Conservation (phyloP, 2,797 vertebrate genomes). For the Typhlichthys subterraneus region DNA sequence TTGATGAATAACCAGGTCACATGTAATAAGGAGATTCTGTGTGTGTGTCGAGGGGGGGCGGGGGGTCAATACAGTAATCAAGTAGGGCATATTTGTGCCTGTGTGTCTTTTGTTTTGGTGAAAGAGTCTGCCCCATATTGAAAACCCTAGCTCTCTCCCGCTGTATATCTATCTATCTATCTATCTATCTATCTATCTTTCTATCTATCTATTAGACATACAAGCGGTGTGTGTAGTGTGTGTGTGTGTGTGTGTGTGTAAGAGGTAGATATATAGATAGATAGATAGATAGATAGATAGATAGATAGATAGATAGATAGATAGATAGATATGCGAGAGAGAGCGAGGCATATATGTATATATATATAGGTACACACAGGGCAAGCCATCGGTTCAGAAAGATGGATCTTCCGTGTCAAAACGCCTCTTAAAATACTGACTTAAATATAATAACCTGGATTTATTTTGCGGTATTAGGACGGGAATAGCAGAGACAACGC, state of each 20-base stretch:
- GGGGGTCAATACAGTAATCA: too few species aligned
- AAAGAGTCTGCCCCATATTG: too few species aligned
- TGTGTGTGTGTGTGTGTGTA: too few species aligned
- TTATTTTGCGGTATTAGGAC: not conserved
- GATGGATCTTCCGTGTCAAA: slow-evolving; percentile 16
- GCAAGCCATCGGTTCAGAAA: slow-evolving; percentile 15
- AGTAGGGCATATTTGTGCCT: not conserved
- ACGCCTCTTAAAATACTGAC: too few species aligned
- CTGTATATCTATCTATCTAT: not conserved
- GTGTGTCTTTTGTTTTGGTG: slow-evolving; percentile 19
- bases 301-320: slow-evolving; percentile 6
- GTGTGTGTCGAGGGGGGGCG: slow-evolving; percentile 1
- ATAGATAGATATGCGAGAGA: slow-evolving; percentile 8
- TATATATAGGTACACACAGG: slow-evolving; percentile 7
- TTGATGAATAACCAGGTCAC: slow-evolving; percentile 61
- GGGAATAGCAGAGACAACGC: not conserved
- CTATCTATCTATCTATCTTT: too few species aligned
- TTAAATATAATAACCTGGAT: not conserved
- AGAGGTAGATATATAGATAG: not conserved
- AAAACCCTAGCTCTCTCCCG: slow-evolving; percentile 12
- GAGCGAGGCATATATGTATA: not conserved
- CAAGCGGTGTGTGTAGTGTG: too few species aligned
- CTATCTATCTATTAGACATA: too few species aligned
- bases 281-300: slow-evolving; percentile 2
- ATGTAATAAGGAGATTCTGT: slow-evolving; percentile 35